phyloP scores from a whole-genome alignment of 1,140 invertebrate species.

The Tetramorium alpestre region DNA sequence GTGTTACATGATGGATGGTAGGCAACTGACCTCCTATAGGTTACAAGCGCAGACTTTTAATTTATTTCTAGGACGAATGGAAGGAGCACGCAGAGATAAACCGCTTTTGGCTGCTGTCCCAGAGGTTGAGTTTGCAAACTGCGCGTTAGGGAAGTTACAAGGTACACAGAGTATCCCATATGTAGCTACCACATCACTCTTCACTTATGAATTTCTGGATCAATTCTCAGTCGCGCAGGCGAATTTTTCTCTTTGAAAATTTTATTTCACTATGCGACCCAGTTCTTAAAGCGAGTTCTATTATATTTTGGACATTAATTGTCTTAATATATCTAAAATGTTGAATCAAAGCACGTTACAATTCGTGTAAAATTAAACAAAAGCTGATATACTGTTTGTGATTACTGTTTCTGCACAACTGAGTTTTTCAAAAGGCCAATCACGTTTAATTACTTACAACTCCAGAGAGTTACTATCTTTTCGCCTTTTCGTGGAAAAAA shows the following conservation, averaged over 20 bases:
- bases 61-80: conserved; percentile 67
- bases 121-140: conserved; percentile 73
- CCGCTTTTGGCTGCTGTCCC: conserved; percentile 71
- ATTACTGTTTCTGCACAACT: not conserved
- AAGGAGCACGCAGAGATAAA: conserved; percentile 61
- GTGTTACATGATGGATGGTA: conserved; percentile 26
- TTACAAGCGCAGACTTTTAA: conserved; percentile 53
- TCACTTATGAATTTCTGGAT: not conserved
- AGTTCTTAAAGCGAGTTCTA: not conserved
- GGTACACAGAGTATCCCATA: conserved; percentile 52
- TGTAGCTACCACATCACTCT: conserved; percentile 12
- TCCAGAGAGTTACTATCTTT: not conserved
- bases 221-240: not conserved
- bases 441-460: not conserved
- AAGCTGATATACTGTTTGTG: not conserved
- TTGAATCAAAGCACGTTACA: not conserved
- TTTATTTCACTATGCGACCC: not conserved
- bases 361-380: not conserved
- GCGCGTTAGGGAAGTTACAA: conserved; percentile 48
- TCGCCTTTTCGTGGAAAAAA: not conserved
- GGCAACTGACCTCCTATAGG: conserved; percentile 44
- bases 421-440: not conserved
- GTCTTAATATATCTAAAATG: not conserved
- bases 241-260: not conserved
- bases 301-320: not conserved